Percentiles rank a stretch among this genome's conserved stretches.
phyloP scores from a whole-genome alignment of 1,140 invertebrate species.

The Panagrolaimus sp. region DNA sequence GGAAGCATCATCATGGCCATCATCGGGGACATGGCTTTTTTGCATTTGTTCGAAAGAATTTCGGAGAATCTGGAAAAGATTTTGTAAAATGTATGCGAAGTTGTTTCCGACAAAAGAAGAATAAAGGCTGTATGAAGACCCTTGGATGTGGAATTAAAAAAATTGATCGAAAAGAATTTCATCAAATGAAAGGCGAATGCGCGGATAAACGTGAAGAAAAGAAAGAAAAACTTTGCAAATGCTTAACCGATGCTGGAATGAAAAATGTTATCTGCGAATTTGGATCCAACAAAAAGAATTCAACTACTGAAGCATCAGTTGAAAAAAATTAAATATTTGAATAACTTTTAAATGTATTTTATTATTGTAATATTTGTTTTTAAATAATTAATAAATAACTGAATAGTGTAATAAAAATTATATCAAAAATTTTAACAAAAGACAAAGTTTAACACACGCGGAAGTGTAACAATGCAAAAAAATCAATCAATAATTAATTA shows the following conservation, averaged over 20 bases:
- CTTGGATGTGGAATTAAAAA: neutral
- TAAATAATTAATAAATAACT: no score
- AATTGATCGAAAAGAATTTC: neutral
- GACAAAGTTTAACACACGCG: no score
- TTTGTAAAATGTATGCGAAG: neutral
- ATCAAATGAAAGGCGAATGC: neutral
- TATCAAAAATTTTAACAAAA: no score
- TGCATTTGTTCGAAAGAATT: neutral
- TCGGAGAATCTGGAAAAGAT: neutral
- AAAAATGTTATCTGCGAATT: constrained; percentile 10
- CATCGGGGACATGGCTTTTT: neutral
- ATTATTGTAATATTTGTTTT: no score
- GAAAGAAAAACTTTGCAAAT: constrained; percentile 3
- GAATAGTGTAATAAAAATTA: no score
- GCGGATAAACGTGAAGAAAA: neutral
- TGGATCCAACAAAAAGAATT: neutral
- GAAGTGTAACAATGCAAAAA: no score
- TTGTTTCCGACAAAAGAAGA: neutral
- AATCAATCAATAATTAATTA: no score
- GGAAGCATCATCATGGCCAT: no score
- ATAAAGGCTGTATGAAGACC: neutral
- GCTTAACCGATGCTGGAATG: neutral
- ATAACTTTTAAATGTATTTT: no score
- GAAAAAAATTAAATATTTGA: no score
- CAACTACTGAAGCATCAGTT: no score